Evolutionary conservation across 2,888 invertebrate species (phyloP).

Genomic region (Tachystola acroxantha): DNA sequence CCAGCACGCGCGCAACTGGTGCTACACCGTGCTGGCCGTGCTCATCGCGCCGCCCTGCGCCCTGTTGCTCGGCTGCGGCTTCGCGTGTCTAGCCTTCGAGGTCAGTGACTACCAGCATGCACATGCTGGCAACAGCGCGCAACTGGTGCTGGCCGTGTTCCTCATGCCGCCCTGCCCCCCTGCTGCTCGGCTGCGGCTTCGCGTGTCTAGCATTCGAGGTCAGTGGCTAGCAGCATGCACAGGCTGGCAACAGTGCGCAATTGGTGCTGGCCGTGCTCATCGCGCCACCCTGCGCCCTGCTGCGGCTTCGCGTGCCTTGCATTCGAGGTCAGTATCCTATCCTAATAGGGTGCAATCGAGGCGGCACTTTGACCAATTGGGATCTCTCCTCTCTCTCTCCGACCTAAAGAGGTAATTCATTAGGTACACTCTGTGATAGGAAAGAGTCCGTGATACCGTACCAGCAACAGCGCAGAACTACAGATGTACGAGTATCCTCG

Average conservation of each 20-base stretch:
- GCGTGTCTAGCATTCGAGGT: conserved; percentile 86
- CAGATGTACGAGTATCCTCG: too few species aligned
- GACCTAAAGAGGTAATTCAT: too few species aligned
- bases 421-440: too few species aligned
- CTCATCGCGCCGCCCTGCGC: conserved; percentile 83
- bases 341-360: conserved; percentile 81
- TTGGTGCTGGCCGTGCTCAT: conserved; percentile 82
- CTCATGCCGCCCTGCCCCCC: conserved; percentile 83
- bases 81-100: conserved; percentile 85
- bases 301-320: conserved; percentile 84
- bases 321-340: conserved; percentile 79
- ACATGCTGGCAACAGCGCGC: conserved; percentile 81
- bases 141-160: conserved; percentile 82
- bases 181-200: conserved; percentile 81
- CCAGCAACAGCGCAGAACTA: too few species aligned
- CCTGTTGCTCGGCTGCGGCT: conserved; percentile 80
- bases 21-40: conserved; percentile 83
- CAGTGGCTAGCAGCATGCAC: conserved; percentile 36
- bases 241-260: conserved; percentile 82
- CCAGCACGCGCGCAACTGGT: conserved; percentile 80
- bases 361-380: conserved; percentile 47
- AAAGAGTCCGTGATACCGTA: too few species aligned
- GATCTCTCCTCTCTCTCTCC: too few species aligned
- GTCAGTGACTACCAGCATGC: conserved; percentile 57
- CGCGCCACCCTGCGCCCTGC: conserved; percentile 84